phyloP scores from a whole-genome alignment of 2,888 invertebrate species.

The Lottia gigantea region DNA sequence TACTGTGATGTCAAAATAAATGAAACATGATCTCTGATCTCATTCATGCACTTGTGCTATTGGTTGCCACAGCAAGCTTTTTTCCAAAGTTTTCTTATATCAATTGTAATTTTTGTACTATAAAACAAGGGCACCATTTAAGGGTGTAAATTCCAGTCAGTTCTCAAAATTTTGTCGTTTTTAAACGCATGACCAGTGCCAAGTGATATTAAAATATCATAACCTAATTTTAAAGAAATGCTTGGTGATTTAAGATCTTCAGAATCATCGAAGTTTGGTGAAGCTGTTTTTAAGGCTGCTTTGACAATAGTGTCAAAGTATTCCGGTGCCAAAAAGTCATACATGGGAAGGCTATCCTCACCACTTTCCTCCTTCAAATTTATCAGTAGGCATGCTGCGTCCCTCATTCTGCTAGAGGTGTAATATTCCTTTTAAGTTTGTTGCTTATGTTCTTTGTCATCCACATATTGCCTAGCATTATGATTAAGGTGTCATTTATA shows the following conservation, averaged over 20 bases:
- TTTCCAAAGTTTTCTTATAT: no score
- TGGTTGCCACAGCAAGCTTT: no score
- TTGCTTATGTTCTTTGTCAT: not conserved
- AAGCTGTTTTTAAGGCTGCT: not conserved
- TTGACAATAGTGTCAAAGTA: slow-evolving; percentile 4
- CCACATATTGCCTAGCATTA: not conserved
- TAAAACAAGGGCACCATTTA: no score
- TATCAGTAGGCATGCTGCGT: not conserved
- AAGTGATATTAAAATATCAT: no score
- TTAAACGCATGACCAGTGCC: no score
- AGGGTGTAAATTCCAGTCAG: no score
- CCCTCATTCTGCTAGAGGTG: slow-evolving; percentile 2
- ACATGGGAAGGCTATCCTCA: slow-evolving; percentile 1
- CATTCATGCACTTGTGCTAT: no score
- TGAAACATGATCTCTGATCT: no score
- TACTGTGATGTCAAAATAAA: no score
- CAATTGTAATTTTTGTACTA: no score
- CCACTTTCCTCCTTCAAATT: not conserved
- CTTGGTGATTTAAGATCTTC: not conserved
- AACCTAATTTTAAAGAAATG: not conserved
- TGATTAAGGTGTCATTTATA: not conserved
- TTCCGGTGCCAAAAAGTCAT: not conserved
- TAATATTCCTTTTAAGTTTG: not conserved
- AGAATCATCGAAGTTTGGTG: not conserved
- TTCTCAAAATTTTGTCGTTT: no score